phyloP scores from a whole-genome alignment of 2,797 vertebrate species.

The Tiaroga cobitis region DNA sequence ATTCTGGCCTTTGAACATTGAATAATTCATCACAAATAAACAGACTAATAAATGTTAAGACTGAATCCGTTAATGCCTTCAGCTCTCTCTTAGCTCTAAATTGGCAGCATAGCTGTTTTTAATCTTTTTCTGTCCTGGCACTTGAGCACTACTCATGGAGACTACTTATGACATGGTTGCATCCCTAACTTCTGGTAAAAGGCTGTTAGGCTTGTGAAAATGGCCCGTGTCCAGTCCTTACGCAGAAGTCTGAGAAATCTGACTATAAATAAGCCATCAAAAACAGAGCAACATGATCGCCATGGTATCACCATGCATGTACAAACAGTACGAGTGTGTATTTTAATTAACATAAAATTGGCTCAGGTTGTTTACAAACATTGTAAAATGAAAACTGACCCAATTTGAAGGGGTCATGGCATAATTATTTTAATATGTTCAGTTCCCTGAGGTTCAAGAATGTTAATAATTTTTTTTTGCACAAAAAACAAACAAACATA shows the following conservation, averaged over 20 bases:
- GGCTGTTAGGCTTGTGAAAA: conserved; percentile 30
- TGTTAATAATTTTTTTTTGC: neutral
- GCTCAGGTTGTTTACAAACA: conserved; percentile 5
- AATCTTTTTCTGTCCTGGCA: conserved; percentile 20
- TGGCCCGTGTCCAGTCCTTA: conserved; percentile 24
- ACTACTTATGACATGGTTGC: conserved; percentile 42
- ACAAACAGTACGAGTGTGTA: conserved; percentile 10
- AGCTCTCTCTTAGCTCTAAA: conserved; percentile 10
- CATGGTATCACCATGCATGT: neutral
- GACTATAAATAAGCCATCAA: conserved; percentile 50
- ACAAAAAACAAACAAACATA: neutral
- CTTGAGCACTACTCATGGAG: conserved; percentile 49
- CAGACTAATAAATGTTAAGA: conserved; percentile 12
- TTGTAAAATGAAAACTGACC: neutral
- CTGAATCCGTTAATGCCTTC: conserved; percentile 5
- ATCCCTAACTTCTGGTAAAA: conserved; percentile 30
- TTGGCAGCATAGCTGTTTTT: conserved; percentile 8
- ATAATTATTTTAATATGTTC: neutral
- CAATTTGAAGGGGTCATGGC: neutral
- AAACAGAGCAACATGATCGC: conserved; percentile 45
- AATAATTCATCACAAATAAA: conserved; percentile 29
- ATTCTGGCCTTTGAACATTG: neutral
- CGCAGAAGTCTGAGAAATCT: conserved; percentile 49
- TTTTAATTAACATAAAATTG: neutral
- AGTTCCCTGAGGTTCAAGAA: neutral